Percentiles rank a stretch among this genome's conserved stretches.
These are phyloP conservation scores for Tridacna crocea DNA, from an alignment of 2,888 invertebrate species.

Conservation along the genomic window DNA sequence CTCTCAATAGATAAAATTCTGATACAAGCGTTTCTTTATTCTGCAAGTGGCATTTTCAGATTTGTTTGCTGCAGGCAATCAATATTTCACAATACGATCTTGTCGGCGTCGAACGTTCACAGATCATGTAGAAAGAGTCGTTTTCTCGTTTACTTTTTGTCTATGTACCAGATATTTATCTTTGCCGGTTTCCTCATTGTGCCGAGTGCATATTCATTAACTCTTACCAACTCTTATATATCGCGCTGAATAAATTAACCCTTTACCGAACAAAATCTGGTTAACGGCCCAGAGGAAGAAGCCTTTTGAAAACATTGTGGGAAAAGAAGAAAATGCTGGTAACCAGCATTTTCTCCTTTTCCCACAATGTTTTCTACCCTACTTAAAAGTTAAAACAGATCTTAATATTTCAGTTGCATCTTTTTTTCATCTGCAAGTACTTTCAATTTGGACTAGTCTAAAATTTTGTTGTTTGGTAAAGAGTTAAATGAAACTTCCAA, in stretches of 20 bases:
- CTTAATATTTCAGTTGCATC: too few relatives aligned
- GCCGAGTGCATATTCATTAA: too few relatives aligned
- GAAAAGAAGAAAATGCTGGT: background rate
- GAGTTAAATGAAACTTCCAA: too few relatives aligned
- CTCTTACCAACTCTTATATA: too few relatives aligned
- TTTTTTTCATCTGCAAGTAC: too few relatives aligned
- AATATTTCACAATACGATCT: conserved; percentile 10
- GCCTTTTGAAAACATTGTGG: too few relatives aligned
- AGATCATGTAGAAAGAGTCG: background rate
- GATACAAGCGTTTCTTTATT: conserved; percentile 14
- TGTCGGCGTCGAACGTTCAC: background rate
- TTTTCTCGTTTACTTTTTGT: background rate
- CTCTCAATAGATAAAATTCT: conserved; percentile 26
- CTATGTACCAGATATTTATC: background rate
- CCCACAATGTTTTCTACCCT: background rate
- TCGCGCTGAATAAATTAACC: too few relatives aligned
- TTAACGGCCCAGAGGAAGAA: too few relatives aligned
- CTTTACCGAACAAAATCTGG: too few relatives aligned
- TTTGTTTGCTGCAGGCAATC: conserved; percentile 13
- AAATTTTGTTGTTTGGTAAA: too few relatives aligned
- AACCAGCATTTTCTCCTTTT: background rate
- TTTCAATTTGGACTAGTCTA: too few relatives aligned
- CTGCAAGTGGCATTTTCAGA: conserved; percentile 22
- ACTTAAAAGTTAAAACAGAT: background rate
- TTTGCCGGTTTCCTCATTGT: background rate